Conservation (phyloP, 2,888 invertebrate species). For the Dicyrtoma fusca region DNA sequence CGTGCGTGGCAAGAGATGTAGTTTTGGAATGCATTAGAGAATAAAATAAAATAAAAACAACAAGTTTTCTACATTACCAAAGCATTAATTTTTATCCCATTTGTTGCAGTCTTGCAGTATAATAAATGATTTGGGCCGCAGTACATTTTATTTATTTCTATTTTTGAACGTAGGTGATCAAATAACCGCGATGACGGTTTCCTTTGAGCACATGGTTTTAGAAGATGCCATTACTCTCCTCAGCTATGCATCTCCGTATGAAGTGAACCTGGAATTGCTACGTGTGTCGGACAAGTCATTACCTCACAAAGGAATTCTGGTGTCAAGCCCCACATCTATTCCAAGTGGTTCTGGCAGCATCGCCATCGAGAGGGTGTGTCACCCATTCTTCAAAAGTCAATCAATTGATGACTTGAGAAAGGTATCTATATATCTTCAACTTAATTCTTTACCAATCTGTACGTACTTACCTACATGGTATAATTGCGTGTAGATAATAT, state of each 20-base stretch:
- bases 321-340: conserved; percentile 57
- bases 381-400: conserved; percentile 77
- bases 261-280: conserved; percentile 77
- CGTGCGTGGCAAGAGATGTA: too few species aligned
- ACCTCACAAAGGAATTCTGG: conserved; percentile 60
- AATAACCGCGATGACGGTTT: conserved; percentile 82
- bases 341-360: conserved; percentile 37
- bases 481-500: background rate
- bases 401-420: conserved; percentile 76
- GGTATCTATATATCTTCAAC: conserved; percentile 59
- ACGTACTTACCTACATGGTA: background rate
- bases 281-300: conserved; percentile 63
- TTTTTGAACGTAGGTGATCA: conserved; percentile 73
- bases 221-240: conserved; percentile 88
- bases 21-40: too few species aligned
- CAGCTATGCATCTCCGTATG: conserved; percentile 89
- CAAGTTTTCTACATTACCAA: too few species aligned
- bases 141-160: conserved; percentile 22
- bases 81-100: too few species aligned
- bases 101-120: too few species aligned
- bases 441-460: background rate
- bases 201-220: conserved; percentile 83
- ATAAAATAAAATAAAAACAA: too few species aligned
- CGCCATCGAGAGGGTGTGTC: conserved; percentile 66
- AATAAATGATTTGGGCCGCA: too few species aligned